Percentiles rank a stretch among this genome's conserved stretches.
Conservation (phyloP, 2,113 vertebrate species). For the Dasypus novemcinctus region DNA sequence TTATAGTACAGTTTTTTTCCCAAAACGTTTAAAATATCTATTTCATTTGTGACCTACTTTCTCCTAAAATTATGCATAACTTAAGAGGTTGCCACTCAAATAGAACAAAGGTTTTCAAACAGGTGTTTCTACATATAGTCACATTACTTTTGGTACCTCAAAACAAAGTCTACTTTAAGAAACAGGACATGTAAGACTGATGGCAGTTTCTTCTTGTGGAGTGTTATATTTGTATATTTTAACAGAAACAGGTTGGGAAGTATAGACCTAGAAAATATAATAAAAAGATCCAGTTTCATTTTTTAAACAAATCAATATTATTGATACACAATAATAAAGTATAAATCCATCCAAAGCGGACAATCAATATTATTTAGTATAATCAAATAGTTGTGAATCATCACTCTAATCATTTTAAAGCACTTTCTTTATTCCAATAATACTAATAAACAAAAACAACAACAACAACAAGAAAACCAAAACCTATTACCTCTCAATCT, state of each 20-base stretch:
- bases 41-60: not conserved
- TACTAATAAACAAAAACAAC: too few species aligned
- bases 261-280: constrained; percentile 64
- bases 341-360: too few species aligned
- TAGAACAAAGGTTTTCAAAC: constrained; percentile 33
- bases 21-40: not conserved
- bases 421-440: too few species aligned
- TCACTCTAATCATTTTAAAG: too few species aligned
- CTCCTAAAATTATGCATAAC: not conserved
- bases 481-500: too few species aligned
- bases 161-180: constrained; percentile 49
- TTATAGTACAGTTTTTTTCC: not conserved
- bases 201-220: constrained; percentile 10
- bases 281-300: constrained; percentile 68
- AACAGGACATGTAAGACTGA: not conserved
- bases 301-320: not conserved
- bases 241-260: constrained; percentile 66
- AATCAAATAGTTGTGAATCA: too few species aligned
- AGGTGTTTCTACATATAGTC: constrained; percentile 7
- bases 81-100: not conserved
- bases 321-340: too few species aligned
- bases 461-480: too few species aligned
- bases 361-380: too few species aligned
- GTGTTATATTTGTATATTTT: constrained; percentile 66
- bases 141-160: constrained; percentile 26